These are phyloP conservation scores for Daphoenositta chrysoptera DNA, from an alignment of 2,113 vertebrate genomes.

Conservation along the genomic window DNA sequence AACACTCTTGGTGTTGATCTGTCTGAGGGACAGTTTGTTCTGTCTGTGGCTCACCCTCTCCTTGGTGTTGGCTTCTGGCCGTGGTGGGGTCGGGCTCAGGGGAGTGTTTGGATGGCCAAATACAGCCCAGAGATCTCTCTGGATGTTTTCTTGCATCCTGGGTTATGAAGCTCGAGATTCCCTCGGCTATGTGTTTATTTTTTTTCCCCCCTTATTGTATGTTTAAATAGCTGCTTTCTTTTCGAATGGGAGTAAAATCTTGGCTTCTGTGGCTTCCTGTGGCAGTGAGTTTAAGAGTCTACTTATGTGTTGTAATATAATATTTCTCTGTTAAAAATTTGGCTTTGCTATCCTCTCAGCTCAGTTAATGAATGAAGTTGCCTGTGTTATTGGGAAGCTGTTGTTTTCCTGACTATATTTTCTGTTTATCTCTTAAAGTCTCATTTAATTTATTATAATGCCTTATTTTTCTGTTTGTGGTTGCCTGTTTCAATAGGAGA, in stretches of 20 bases:
- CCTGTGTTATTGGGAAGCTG: not conserved
- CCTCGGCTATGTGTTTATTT: not conserved
- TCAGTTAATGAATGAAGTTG: not conserved
- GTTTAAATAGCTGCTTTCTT: conserved; percentile 36
- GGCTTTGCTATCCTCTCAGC: not conserved
- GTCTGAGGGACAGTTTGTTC: conserved; percentile 31
- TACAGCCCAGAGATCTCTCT: not conserved
- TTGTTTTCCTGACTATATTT: not conserved
- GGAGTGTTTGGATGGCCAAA: not conserved
- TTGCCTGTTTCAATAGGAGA: not conserved
- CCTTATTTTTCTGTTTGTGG: not conserved
- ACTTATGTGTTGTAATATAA: not conserved
- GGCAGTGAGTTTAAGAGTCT: not conserved
- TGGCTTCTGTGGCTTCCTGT: conserved; percentile 37
- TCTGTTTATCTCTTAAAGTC: not conserved
- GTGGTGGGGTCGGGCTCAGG: not conserved
- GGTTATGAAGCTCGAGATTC: not conserved
- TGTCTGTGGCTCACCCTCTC: not conserved
- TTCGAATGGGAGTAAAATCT: not conserved
- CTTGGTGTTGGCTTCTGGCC: not conserved
- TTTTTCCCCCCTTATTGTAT: not conserved
- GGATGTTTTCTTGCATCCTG: not conserved
- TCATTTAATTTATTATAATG: not conserved
- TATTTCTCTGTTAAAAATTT: conserved; percentile 38
- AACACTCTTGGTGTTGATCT: not conserved